Evolutionary conservation across 2,797 vertebrate genomes (phyloP), one percentile per base, ranked within the genome.

Genomic region (Takifugu ocellatus): DNA sequence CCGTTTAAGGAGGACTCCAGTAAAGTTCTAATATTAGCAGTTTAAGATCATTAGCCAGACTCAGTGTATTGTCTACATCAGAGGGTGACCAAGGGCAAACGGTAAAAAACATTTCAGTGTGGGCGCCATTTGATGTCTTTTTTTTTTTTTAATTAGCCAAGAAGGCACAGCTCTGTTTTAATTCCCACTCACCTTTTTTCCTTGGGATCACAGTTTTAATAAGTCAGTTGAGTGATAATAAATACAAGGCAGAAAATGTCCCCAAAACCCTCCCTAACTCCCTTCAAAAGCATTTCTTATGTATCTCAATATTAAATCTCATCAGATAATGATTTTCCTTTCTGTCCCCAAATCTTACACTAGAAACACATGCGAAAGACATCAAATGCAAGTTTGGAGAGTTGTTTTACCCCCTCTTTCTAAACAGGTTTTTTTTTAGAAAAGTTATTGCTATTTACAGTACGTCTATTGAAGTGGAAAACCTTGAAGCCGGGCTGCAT

Each of bases 141-240:
- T 70, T 79, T 77, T 77, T 65, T 70, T 79, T 74, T 78, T 64
- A 82, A 63, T 66, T 51, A 53, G 52, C 68, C 66, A 63, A 63
- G 81, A 84, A 68, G 72, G 63, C 31, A 1, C 63, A 27, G 44
- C 56, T 53, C 59, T 70, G 54, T 75, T 76, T 79, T 61, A n/a
- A 77, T 75, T 80, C 66, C 53, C 55, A 25, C 47, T 68, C 74
- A 76, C 58, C 68, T 81, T 68, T 81, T 67, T 63, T 73, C 61
- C 67, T 61, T 36, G 53, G 75, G 72, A 68, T 57, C 57, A 57
- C 57, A 67, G 36, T 77, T 74, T 70, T 46, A 77, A 76, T 73
- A 63, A 26, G 33, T 68, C 64, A 59, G 46, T 11, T 63, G 45
- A 45, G 11, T 26, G 43, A 72, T 39, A 79, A 75, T 12, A 26